phyloP scores from a whole-genome alignment of 2,797 vertebrate genomes.

The Knipowitschia caucasica region DNA sequence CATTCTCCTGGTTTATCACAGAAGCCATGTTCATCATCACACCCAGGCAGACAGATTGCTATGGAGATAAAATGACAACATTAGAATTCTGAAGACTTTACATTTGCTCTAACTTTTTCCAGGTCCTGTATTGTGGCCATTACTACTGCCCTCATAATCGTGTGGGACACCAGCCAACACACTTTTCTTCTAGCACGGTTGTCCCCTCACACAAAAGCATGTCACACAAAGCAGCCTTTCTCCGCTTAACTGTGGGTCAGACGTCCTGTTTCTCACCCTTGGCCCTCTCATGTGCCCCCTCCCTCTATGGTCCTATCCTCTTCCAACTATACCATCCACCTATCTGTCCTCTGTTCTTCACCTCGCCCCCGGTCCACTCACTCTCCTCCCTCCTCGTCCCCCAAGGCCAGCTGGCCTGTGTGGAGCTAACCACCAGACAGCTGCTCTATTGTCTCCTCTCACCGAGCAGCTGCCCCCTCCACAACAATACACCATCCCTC shows the following conservation, averaged over 20 bases:
- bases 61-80: slow-evolving; percentile 14
- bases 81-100: background rate
- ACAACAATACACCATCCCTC: slow-evolving; percentile 87
- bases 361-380: slow-evolving; percentile 80
- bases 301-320: slow-evolving; percentile 75
- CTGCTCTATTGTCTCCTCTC: slow-evolving; percentile 99
- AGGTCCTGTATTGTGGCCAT: slow-evolving; percentile 5
- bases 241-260: slow-evolving; percentile 95
- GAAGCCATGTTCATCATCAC: slow-evolving; percentile 91
- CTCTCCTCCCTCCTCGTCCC: slow-evolving; percentile 61
- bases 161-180: slow-evolving; percentile 67
- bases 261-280: slow-evolving; percentile 88
- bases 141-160: slow-evolving; percentile 57
- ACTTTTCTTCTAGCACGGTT: slow-evolving; percentile 87
- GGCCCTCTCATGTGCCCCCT: slow-evolving; percentile 73
- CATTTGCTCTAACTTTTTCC: background rate
- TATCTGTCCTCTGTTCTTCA: slow-evolving; percentile 69
- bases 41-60: slow-evolving; percentile 96
- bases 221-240: slow-evolving; percentile 87
- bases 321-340: slow-evolving; percentile 40
- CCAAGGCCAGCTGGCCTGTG: slow-evolving; percentile 98
- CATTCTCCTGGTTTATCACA: slow-evolving; percentile 96
- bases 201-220: slow-evolving; percentile 86
- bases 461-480: slow-evolving; percentile 97
- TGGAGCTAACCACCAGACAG: slow-evolving; percentile 96